phyloP scores from a whole-genome alignment of 2,113 vertebrate genomes.

The Thomomys bottae region DNA sequence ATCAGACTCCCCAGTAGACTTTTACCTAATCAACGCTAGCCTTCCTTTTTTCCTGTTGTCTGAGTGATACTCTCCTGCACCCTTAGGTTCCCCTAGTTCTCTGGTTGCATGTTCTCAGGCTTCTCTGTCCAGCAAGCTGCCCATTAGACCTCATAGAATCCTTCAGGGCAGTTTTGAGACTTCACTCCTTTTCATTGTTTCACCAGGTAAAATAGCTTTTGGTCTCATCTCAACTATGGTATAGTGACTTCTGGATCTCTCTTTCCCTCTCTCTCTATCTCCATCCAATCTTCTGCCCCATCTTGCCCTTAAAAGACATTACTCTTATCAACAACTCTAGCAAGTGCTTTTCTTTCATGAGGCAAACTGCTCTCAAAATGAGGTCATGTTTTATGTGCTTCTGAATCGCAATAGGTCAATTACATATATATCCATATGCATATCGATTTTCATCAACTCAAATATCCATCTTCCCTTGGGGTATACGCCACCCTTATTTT shows the following conservation, averaged over 20 bases:
- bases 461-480: background rate
- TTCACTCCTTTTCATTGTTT: background rate
- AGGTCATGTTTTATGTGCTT: no score
- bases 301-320: no score
- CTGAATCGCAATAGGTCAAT: no score
- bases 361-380: no score
- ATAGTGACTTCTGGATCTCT: background rate
- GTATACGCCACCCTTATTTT: background rate
- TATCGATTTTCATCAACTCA: background rate
- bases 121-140: background rate
- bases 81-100: background rate
- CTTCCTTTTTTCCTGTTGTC: background rate
- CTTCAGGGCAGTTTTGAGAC: background rate
- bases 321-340: no score
- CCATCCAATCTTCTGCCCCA: no score
- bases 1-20: background rate
- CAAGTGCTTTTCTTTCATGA: no score
- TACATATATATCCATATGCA: no score
- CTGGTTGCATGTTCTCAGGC: background rate
- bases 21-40: background rate
- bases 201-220: background rate
- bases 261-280: no score
- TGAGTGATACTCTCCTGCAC: background rate
- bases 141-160: rapidly evolving
- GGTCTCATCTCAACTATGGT: background rate